Evolutionary conservation across 2,113 vertebrate genomes (phyloP), one percentile per base, ranked within the genome.

Genomic region (Arizona elegans): DNA sequence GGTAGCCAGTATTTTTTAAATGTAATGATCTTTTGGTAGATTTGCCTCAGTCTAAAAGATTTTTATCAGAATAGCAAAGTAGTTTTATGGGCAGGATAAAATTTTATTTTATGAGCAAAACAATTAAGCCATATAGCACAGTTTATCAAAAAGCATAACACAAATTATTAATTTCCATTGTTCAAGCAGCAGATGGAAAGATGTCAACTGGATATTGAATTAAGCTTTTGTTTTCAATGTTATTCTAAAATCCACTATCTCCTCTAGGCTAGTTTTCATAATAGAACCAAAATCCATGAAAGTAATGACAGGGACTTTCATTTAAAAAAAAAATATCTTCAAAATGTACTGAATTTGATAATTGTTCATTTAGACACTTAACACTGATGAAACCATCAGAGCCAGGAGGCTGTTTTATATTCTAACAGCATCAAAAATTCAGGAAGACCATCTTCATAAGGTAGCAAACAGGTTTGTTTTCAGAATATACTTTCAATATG

Each of bases 221-320:
- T 94, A 94, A 13, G 89, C 93, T 75, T 7, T 89, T 95, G 93
- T 95, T 96, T 96, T 94, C 93, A 90, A 3, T 9, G 0, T 70
- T 88, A 8, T 94, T 92, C 62, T 89, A 90, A 92, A 92, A 55
- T 75, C 91, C 3, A 5, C 92, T 90, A 88, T 54, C 7, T 0
- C 29, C 85, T 88, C 6, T 52, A 93, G 89, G 54, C 23, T 29
- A 8, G 52, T 2, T 88, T 47, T 88, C 62, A 93, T 85, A 10
- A 6, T 47, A 55, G 93, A 86, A 90, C 89, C 19, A 38, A 94
- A 91, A 86, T 24, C 13, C 10, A 15, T 0, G 0, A 75, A 33
- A 92, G 59, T 90, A 91, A 89, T 3, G 0, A 11, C 15, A n/a
- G 92, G 29, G 8, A n/a, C 10, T 2, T 21, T 85, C 55, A 21